Percentiles rank a stretch among this genome's conserved stretches.
Evolutionary conservation across 30 jellyfish, hydroid and myxozoan species (phyloP).

Genomic region (Haliclystus octoradiatus): DNA sequence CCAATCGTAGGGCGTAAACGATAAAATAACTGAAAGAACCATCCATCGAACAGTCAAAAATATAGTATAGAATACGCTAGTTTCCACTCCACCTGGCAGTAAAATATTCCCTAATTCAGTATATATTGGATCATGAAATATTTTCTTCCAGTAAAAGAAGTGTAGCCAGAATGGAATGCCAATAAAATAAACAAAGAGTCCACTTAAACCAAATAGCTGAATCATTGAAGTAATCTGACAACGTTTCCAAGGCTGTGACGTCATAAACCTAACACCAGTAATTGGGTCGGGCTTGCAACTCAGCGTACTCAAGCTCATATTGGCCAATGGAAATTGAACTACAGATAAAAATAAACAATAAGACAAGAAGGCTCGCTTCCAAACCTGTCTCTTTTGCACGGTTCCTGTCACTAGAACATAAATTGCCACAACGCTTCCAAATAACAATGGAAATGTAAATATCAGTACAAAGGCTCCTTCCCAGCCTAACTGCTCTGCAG

Average conservation of each 20-base stretch:
- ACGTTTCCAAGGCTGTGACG: conserved; percentile 97
- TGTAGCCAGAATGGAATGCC: conserved; percentile 93
- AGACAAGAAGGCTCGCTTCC: conserved; percentile 82
- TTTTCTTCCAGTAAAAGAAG: conserved; percentile 73
- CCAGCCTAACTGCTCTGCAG: conserved; percentile 96
- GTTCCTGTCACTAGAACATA: conserved; percentile 78
- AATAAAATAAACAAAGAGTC: conserved; percentile 70
- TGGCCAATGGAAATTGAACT: conserved; percentile 88
- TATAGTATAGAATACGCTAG: conserved; percentile 38
- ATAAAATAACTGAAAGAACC: conserved; percentile 59
- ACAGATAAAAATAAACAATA: conserved; percentile 84
- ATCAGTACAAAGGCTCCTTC: conserved; percentile 91
- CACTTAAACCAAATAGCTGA: conserved; percentile 82
- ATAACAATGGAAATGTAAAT: conserved; percentile 61
- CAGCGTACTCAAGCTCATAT: conserved; percentile 89
- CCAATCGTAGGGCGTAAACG: conserved; percentile 89
- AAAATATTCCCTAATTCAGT: conserved; percentile 70
- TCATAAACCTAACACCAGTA: conserved; percentile 60
- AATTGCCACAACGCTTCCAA: conserved; percentile 61
- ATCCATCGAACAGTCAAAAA: conserved; percentile 92
- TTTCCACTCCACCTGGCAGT: conserved; percentile 83
- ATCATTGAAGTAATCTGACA: conserved; percentile 60
- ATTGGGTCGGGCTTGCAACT: conserved; percentile 82
- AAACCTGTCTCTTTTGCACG: conserved; percentile 87
- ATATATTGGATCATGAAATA: conserved; percentile 60